phyloP scores from a whole-genome alignment of 2,113 vertebrate species.

The Panthera tigris region DNA sequence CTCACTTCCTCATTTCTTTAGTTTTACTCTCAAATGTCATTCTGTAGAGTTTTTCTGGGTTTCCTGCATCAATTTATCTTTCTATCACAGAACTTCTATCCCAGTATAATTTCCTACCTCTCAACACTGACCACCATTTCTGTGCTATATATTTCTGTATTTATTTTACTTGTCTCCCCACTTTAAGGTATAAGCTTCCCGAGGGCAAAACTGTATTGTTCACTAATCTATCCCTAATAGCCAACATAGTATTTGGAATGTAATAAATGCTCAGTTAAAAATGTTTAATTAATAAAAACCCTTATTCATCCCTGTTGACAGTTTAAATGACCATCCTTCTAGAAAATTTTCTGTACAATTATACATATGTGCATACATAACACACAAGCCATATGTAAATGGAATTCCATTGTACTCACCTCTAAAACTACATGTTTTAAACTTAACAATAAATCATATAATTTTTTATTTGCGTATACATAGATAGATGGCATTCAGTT shows the following conservation, averaged over 20 bases:
- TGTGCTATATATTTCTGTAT: background rate
- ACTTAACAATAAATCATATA: background rate
- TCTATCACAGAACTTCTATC: background rate
- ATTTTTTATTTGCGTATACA: background rate
- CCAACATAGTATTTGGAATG: background rate
- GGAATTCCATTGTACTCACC: background rate
- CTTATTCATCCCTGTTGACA: background rate
- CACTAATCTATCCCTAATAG: background rate
- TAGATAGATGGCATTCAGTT: background rate
- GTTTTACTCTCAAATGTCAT: background rate
- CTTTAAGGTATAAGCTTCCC: background rate
- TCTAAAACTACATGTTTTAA: background rate
- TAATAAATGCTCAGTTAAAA: background rate
- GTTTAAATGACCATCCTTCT: background rate
- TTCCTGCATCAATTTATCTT: background rate
- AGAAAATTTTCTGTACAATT: background rate
- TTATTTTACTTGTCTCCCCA: background rate
- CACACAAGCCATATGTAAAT: background rate
- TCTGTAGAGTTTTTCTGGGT: background rate
- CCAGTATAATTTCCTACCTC: accelerated
- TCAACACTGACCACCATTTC: background rate
- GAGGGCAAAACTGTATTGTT: background rate
- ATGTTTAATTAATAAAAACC: background rate
- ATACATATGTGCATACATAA: background rate
- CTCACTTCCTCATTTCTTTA: background rate